phyloP scores from a whole-genome alignment of 2,797 vertebrate genomes.

The Microctenopoma steveboyesi region DNA sequence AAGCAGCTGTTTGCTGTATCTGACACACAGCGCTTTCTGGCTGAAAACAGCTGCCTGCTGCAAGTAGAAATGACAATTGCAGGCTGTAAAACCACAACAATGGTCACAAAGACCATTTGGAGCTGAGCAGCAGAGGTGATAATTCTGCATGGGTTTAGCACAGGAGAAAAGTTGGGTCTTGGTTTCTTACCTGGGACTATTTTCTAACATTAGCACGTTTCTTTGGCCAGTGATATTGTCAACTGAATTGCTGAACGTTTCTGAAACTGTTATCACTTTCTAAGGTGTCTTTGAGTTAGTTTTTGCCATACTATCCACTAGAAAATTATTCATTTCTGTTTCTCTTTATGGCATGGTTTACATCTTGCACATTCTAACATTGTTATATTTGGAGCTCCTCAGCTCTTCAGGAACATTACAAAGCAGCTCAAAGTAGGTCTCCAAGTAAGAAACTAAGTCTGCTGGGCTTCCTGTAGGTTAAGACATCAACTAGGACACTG shows the following conservation, averaged over 20 bases:
- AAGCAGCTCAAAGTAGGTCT: constrained; percentile 1
- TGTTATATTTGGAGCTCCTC: neutral
- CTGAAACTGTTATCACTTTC: neutral
- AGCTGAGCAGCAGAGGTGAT: too few relatives aligned
- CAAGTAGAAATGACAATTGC: neutral
- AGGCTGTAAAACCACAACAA: neutral
- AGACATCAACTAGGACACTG: constrained; percentile 15
- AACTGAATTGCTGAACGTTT: neutral
- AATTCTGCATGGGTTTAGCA: neutral
- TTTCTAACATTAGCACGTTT: neutral
- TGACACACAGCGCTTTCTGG: too few relatives aligned
- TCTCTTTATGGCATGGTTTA: neutral
- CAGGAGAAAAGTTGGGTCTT: too few relatives aligned
- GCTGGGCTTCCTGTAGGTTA: constrained; percentile 13
- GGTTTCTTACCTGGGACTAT: too few relatives aligned
- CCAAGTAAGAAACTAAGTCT: constrained; percentile 4
- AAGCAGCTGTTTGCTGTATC: neutral
- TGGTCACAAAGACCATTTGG: neutral
- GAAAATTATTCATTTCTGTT: neutral
- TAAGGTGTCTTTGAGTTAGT: neutral
- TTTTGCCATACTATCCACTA: neutral
- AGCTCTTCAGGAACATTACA: neutral
- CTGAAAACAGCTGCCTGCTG: neutral
- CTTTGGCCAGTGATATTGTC: neutral
- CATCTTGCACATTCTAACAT: neutral